Evolutionary conservation across 2,888 invertebrate species (phyloP).

Genomic region (Coecobrya sp.): DNA sequence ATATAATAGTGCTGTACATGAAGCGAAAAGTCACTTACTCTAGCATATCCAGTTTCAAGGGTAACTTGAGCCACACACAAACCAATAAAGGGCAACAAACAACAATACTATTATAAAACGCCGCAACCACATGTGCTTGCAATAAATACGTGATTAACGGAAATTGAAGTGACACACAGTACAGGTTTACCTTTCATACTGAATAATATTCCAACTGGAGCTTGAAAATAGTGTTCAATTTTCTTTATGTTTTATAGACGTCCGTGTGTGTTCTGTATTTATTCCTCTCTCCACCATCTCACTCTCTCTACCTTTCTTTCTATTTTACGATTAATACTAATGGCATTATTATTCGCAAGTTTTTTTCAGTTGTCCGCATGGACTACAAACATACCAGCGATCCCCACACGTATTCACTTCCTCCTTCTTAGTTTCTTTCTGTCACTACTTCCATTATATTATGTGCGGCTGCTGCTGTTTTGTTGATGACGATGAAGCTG

Average conservation of each 20-base stretch:
- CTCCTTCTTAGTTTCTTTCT: neutral
- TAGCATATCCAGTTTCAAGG: too few species aligned
- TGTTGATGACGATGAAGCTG: neutral
- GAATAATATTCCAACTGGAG: neutral
- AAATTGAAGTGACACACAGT: neutral
- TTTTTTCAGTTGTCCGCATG: slow-evolving; percentile 24
- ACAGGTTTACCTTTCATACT: neutral
- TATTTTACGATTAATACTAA: slow-evolving; percentile 25
- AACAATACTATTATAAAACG: neutral
- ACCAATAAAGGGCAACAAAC: neutral
- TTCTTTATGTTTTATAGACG: neutral
- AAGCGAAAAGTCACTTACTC: too few species aligned
- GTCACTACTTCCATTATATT: slow-evolving; percentile 14
- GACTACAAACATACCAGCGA: slow-evolving; percentile 10
- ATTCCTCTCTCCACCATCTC: neutral
- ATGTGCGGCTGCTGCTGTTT: neutral
- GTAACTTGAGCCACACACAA: neutral
- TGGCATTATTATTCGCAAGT: slow-evolving; percentile 29
- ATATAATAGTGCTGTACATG: too few species aligned
- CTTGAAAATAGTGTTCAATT: neutral
- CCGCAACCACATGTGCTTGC: slow-evolving; percentile 1
- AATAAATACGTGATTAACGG: neutral
- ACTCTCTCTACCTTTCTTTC: neutral
- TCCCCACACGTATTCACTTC: slow-evolving; percentile 20
- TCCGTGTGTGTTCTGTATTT: too few species aligned